Percentiles rank a stretch among this genome's conserved stretches.
Evolutionary conservation across 2,888 invertebrate genomes (phyloP).

Genomic region (Serripes groenlandicus): DNA sequence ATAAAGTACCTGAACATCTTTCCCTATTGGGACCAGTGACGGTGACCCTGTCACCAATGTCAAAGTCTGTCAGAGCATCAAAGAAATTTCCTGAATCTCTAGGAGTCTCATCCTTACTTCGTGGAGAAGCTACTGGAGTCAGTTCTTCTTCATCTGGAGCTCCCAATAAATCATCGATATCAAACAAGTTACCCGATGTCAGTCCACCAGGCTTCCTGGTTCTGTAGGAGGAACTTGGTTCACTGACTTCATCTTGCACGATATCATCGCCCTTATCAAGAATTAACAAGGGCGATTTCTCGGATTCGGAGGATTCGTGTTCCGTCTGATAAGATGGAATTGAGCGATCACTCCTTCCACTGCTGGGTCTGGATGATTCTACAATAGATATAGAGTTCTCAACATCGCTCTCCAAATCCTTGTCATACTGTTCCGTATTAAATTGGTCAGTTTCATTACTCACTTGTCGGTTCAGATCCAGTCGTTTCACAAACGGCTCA

Average conservation of each 20-base stretch:
- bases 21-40: slow-evolving; percentile 72
- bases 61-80: slow-evolving; percentile 76
- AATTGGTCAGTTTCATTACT: slow-evolving; percentile 33
- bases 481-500: slow-evolving; percentile 61
- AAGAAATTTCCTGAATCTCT: slow-evolving; percentile 45
- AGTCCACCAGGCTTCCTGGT: slow-evolving; percentile 37
- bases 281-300: slow-evolving; percentile 42
- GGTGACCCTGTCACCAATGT: slow-evolving; percentile 77
- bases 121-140: slow-evolving; percentile 75
- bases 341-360: slow-evolving; percentile 72
- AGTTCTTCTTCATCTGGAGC: slow-evolving; percentile 68
- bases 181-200: slow-evolving; percentile 46
- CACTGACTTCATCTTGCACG: slow-evolving; percentile 69
- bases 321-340: slow-evolving; percentile 65
- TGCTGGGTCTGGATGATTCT: slow-evolving; percentile 75
- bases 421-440: slow-evolving; percentile 66
- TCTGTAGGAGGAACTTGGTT: slow-evolving; percentile 30
- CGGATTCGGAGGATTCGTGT: slow-evolving; percentile 67
- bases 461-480: slow-evolving; percentile 54
- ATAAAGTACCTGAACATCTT: slow-evolving; percentile 70
- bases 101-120: slow-evolving; percentile 63
- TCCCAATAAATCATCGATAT: slow-evolving; percentile 69
- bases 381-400: slow-evolving; percentile 61
- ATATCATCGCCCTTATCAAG: slow-evolving; percentile 33
- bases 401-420: slow-evolving; percentile 68